Evolutionary conservation across 2,113 vertebrate genomes (phyloP).

Genomic region (Anthoscopus minutus): DNA sequence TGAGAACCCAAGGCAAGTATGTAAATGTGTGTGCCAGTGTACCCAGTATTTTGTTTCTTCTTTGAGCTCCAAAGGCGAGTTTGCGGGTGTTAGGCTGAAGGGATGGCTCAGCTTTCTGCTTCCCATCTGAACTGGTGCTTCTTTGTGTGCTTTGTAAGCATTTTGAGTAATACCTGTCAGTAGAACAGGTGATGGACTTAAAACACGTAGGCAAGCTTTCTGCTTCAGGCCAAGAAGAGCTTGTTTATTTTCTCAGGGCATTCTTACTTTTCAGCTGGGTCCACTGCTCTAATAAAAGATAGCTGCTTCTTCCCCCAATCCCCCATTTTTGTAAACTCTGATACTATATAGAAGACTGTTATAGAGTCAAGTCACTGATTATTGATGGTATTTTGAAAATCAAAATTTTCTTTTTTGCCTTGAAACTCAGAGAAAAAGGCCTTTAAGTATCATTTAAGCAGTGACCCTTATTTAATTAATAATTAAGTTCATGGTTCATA

Average conservation of each 20-base stretch:
- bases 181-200: background rate
- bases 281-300: background rate
- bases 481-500: background rate
- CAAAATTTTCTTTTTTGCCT: background rate
- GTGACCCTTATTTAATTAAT: background rate
- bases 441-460: background rate
- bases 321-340: background rate
- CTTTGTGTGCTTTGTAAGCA: background rate
- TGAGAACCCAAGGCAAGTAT: background rate
- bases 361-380: background rate
- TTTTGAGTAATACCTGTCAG: background rate
- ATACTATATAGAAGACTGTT: background rate
- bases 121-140: background rate
- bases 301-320: background rate
- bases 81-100: background rate
- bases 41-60: background rate
- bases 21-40: background rate
- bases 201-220: background rate
- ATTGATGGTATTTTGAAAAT: background rate
- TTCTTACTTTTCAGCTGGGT: background rate
- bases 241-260: background rate
- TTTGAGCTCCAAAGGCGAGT: background rate
- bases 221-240: background rate
- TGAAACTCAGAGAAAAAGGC: background rate
- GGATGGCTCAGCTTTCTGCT: background rate